Evolutionary conservation across 2,888 invertebrate species (phyloP), one percentile per base, ranked within the genome.

Genomic region (Chironomus riparius): DNA sequence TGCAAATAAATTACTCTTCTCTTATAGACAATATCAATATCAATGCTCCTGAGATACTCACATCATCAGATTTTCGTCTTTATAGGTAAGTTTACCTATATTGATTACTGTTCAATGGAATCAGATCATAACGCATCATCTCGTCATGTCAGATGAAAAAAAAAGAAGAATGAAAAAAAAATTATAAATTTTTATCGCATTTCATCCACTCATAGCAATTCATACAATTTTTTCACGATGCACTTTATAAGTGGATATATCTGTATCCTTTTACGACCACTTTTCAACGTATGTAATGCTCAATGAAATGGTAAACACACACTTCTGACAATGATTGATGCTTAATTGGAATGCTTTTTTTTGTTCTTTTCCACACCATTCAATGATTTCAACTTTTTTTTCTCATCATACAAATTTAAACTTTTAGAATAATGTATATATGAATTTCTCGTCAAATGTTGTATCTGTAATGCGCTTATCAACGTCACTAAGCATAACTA

Each of bases 11-110:
- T 47, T 65, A 13, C 22, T 21, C 12, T 56, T 61, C 21, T 56
- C 21, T 22, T 18, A 77, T 90, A 99, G 98, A 99, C 98, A 38
- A 93, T 98, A 78, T 96, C 97, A 68, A 97, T 98, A 80, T 98
- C 98, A 65, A 98, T 98, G 93, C 86, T 99, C 80, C 87, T 99
- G 80, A 91, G 98, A 72, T 99, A 98, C 85, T 98, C 98, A 12
- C 99, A 99, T 86, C 98, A 99, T 84, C 99, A 99, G 87, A 98
- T 99, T 82, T 98, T 99, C 86, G 91, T 98, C 78, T 98, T 99
- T 83, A 98, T 99, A 80, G 96, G 97, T 97, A 87, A 92, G 92
- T 89, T 7, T 10, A n/a, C 69, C 28, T 28, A 4, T 4, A 28
- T 28, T 28, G 28, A 3, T 28, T 28, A 28, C 28, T 28, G 4